Conservation (phyloP, 2,113 vertebrate species). For the Bubo scandiacus region DNA sequence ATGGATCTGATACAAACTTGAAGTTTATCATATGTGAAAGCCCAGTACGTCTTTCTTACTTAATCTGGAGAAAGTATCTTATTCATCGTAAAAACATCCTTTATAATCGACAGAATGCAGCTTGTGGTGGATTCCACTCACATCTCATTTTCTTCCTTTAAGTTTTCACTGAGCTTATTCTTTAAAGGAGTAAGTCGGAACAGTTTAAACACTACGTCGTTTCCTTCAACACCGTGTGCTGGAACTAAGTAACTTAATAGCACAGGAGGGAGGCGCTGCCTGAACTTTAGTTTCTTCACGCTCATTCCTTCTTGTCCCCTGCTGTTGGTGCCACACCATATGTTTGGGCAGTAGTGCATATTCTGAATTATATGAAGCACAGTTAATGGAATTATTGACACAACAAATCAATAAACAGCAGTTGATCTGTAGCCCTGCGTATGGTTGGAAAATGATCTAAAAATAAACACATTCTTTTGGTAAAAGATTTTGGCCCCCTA, state of each 20-base stretch:
- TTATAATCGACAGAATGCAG: not conserved
- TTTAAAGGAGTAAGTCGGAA: not conserved
- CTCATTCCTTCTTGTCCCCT: constrained; percentile 34
- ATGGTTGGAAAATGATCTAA: constrained; percentile 55
- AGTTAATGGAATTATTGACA: constrained; percentile 60
- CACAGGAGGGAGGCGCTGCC: constrained; percentile 11
- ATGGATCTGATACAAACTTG: not conserved
- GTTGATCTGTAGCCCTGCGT: constrained; percentile 13
- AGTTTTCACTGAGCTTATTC: not conserved
- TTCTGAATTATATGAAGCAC: constrained; percentile 43
- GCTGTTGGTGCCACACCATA: constrained; percentile 35
- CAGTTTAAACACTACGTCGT: not conserved
- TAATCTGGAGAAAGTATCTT: not conserved
- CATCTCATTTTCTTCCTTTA: not conserved
- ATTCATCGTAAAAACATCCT: not conserved
- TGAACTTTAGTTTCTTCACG: constrained; percentile 50
- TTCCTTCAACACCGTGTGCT: not conserved
- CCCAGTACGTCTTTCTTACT: not conserved
- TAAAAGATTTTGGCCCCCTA: constrained; percentile 3
- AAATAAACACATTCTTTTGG: constrained; percentile 52
- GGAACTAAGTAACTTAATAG: constrained; percentile 51
- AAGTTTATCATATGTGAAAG: not conserved
- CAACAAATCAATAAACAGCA: constrained; percentile 65
- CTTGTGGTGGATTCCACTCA: not conserved
- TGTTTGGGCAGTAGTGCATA: constrained; percentile 41